phyloP scores from a whole-genome alignment of 1,140 invertebrate species.

The Cherax destructor region DNA sequence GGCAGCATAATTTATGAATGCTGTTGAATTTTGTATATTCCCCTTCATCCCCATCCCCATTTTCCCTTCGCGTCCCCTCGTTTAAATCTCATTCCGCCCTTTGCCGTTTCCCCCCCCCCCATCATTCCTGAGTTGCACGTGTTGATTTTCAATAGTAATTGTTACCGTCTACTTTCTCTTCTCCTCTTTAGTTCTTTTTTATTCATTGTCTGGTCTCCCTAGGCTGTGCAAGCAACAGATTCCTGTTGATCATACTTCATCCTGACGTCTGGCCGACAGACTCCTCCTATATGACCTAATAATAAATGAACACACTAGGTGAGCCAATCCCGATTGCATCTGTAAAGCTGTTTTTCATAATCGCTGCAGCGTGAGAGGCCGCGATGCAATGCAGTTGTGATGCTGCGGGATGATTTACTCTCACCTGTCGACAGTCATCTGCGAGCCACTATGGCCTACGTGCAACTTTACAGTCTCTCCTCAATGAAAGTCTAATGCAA shows the following conservation, averaged over 20 bases:
- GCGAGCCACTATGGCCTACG: constrained; percentile 8
- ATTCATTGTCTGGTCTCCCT: too few species aligned
- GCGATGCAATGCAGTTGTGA: not conserved
- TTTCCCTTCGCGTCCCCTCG: not conserved
- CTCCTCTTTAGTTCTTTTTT: too few species aligned
- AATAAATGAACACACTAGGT: not conserved
- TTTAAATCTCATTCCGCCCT: too few species aligned
- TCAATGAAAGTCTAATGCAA: constrained; percentile 47
- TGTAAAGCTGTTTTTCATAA: not conserved
- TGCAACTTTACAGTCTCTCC: not conserved
- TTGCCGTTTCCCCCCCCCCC: too few species aligned
- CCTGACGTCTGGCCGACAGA: not conserved
- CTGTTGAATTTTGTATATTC: constrained; percentile 7
- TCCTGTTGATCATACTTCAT: not conserved
- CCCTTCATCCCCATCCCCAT: not conserved
- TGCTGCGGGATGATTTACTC: constrained; percentile 7
- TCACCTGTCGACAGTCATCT: not conserved
- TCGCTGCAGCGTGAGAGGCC: not conserved
- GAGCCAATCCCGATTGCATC: not conserved
- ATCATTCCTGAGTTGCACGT: too few species aligned
- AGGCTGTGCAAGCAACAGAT: not conserved
- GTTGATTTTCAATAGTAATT: too few species aligned
- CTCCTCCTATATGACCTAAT: not conserved
- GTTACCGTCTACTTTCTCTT: too few species aligned
- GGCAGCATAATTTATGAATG: constrained; percentile 59